These are phyloP conservation scores for Marisa cornuarietis DNA, from an alignment of 1,140 invertebrate species.

Conservation along the genomic window DNA sequence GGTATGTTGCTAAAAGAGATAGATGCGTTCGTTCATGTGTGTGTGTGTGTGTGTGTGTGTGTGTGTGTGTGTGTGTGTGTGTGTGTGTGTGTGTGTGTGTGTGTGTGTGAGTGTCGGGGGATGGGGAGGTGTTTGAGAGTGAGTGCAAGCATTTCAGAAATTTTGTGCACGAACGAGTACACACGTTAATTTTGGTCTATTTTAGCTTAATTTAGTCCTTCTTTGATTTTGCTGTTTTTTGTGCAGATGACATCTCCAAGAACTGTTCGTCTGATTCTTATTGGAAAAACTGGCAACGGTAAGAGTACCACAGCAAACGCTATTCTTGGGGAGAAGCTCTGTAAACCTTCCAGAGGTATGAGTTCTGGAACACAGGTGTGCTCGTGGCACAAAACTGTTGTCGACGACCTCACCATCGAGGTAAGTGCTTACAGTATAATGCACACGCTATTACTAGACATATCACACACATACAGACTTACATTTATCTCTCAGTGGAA, in stretches of 20 bases:
- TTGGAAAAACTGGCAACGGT: constrained; percentile 37
- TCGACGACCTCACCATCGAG: background rate
- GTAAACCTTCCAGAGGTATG: constrained; percentile 7
- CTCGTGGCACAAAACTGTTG: background rate
- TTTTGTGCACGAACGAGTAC: background rate
- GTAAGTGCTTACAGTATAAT: too few species aligned
- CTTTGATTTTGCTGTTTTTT: background rate
- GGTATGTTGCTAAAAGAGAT: too few species aligned
- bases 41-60: too few species aligned
- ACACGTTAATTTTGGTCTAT: background rate
- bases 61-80: too few species aligned
- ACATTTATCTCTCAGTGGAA: background rate
- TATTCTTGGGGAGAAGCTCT: constrained; percentile 26
- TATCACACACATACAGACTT: background rate
- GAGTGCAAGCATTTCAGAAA: background rate
- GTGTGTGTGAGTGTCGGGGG: background rate
- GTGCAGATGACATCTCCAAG: background rate
- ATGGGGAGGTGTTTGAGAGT: background rate
- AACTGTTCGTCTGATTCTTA: background rate
- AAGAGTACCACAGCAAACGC: constrained; percentile 39
- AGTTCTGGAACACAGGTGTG: background rate
- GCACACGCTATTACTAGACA: background rate
- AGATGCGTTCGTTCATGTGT: too few species aligned
- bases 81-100: background rate
- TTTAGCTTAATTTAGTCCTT: background rate